Percentiles rank a stretch among this genome's conserved stretches.
Evolutionary conservation across 2,797 vertebrate genomes (phyloP).

Genomic region (Anguilla megastoma): DNA sequence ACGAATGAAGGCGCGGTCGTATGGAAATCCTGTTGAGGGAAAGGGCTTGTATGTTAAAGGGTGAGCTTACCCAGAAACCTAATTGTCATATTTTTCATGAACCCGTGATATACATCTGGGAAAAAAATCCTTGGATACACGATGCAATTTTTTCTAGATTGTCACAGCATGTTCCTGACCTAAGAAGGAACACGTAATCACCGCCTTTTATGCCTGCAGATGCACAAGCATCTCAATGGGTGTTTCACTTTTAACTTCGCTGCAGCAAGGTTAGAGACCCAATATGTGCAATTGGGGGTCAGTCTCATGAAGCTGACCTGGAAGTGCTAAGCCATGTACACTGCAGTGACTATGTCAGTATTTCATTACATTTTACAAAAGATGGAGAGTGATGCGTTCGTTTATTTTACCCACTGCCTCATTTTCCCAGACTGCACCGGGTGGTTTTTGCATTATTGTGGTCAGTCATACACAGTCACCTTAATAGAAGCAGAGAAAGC

Average conservation of each 20-base stretch:
- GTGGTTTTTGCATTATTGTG: neutral
- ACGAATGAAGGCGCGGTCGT: neutral
- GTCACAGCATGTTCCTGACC: neutral
- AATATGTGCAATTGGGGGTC: neutral
- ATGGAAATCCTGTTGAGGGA: neutral
- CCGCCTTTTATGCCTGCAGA: neutral
- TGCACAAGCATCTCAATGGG: neutral
- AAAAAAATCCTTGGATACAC: neutral
- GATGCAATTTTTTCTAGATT: neutral
- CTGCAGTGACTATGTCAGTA: neutral
- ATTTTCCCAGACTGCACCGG: neutral
- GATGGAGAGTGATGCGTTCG: neutral
- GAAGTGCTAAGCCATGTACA: neutral
- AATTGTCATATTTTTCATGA: neutral
- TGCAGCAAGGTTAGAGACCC: neutral
- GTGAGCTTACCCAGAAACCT: neutral
- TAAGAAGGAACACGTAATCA: neutral
- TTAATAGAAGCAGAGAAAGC: neutral
- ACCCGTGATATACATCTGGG: neutral
- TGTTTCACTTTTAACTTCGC: neutral
- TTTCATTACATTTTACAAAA: neutral
- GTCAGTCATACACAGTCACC: neutral
- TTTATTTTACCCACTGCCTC: neutral
- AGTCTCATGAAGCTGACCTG: neutral
- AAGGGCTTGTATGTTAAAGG: neutral